phyloP scores from a whole-genome alignment of 2,797 vertebrate genomes.

The Karalla daura region DNA sequence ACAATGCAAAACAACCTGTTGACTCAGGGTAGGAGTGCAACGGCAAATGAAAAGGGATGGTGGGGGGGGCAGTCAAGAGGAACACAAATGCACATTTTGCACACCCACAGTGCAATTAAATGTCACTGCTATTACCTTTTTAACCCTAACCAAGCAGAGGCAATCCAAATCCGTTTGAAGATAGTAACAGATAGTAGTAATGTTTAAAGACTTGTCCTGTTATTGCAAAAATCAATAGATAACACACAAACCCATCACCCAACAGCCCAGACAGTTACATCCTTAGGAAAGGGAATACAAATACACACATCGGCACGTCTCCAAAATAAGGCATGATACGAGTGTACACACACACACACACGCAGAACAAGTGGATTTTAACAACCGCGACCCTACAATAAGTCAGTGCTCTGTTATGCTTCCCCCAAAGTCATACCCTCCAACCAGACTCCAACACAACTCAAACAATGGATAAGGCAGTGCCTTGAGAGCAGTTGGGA shows the following conservation, averaged over 20 bases:
- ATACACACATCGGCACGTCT: not conserved
- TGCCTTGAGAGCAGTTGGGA: slow-evolving; percentile 24
- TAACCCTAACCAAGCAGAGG: not conserved
- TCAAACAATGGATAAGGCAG: slow-evolving; percentile 55
- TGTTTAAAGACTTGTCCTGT: not conserved
- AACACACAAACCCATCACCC: too few species aligned
- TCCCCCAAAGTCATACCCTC: slow-evolving; percentile 41
- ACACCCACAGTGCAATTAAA: not conserved
- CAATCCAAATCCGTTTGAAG: not conserved
- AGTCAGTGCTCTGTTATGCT: not conserved
- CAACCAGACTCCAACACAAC: slow-evolving; percentile 31
- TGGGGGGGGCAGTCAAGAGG: not conserved
- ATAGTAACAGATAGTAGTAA: not conserved
- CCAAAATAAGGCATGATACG: not conserved
- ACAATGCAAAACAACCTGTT: slow-evolving; percentile 56
- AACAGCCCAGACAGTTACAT: slow-evolving; percentile 13
- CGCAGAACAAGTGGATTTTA: not conserved
- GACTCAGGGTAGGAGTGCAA: slow-evolving; percentile 26
- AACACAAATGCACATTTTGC: slow-evolving; percentile 6
- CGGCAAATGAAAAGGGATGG: slow-evolving; percentile 30
- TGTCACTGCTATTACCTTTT: not conserved
- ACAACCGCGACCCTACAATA: not conserved
- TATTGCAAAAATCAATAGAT: slow-evolving; percentile 17
- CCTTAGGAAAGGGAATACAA: slow-evolving; percentile 4
- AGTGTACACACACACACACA: not conserved